Conservation (phyloP, 2,113 vertebrate species). For the Arvicanthis niloticus region DNA sequence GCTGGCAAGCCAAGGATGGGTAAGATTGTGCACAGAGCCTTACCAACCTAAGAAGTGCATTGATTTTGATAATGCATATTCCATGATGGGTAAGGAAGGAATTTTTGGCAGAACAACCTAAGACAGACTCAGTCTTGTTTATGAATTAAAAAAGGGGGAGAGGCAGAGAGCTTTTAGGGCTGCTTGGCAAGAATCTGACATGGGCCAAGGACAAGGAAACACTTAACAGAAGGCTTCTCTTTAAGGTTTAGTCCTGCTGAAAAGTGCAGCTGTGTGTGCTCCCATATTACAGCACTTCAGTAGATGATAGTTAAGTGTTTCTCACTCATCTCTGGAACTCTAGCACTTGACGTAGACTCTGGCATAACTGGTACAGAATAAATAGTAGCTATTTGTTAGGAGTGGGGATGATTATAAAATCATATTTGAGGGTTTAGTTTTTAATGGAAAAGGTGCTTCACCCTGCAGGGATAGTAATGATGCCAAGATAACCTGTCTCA, state of each 20-base stretch:
- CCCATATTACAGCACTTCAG: neutral
- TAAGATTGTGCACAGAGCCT: too few species aligned
- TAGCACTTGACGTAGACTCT: neutral
- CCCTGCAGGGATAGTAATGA: neutral
- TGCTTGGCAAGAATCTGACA: too few species aligned
- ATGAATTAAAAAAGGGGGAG: too few species aligned
- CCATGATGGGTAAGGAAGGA: too few species aligned
- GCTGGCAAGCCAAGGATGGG: too few species aligned
- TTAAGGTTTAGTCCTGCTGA: neutral
- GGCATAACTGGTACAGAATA: conserved; percentile 31
- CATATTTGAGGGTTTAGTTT: neutral
- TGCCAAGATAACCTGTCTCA: too few species aligned
- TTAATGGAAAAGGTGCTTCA: conserved; percentile 30
- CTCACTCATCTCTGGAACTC: neutral
- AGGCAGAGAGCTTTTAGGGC: too few species aligned
- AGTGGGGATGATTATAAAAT: neutral
- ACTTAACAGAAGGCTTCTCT: neutral
- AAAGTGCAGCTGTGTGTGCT: neutral
- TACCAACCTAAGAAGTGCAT: too few species aligned
- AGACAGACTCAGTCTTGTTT: too few species aligned
- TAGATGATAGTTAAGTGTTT: neutral
- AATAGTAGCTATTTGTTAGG: conserved; percentile 24
- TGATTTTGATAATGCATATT: too few species aligned
- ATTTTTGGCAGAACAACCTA: too few species aligned
- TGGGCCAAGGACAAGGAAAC: too few species aligned